Percentiles rank a stretch among this genome's conserved stretches.
Evolutionary conservation across 2,797 vertebrate species (phyloP).

Genomic region (Stomatorhinus walkeri): DNA sequence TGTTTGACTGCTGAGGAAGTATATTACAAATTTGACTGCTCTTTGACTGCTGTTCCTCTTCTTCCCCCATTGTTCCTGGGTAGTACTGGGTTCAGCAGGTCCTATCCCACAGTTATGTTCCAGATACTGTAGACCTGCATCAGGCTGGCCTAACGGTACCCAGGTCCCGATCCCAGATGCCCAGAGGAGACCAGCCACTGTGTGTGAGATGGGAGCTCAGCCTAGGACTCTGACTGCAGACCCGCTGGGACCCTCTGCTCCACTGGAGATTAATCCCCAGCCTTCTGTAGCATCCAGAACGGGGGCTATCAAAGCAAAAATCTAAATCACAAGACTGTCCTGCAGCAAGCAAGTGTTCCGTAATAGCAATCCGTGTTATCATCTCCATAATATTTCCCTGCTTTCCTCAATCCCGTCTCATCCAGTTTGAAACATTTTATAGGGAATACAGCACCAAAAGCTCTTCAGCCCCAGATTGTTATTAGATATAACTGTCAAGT

Average conservation of each 20-base stretch:
- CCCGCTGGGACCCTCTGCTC: background rate
- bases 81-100: background rate
- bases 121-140: background rate
- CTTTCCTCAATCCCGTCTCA: background rate
- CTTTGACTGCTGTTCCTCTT: background rate
- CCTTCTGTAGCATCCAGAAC: background rate
- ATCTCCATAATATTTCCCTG: background rate
- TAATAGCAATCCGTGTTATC: constrained; percentile 2
- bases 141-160: background rate
- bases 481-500: constrained; percentile 16
- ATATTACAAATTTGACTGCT: background rate
- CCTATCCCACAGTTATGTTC: background rate
- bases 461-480: background rate
- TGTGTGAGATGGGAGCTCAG: background rate
- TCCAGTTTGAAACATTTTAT: background rate
- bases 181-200: background rate
- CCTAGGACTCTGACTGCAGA: background rate
- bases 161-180: background rate
- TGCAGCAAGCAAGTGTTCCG: background rate
- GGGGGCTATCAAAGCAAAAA: background rate
- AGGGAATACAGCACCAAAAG: background rate
- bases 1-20: background rate
- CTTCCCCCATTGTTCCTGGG: background rate
- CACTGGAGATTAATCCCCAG: background rate
- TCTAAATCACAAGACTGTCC: background rate